These are phyloP conservation scores for Archivesica marissinica DNA, from an alignment of 1,140 invertebrate species.

Conservation along the genomic window DNA sequence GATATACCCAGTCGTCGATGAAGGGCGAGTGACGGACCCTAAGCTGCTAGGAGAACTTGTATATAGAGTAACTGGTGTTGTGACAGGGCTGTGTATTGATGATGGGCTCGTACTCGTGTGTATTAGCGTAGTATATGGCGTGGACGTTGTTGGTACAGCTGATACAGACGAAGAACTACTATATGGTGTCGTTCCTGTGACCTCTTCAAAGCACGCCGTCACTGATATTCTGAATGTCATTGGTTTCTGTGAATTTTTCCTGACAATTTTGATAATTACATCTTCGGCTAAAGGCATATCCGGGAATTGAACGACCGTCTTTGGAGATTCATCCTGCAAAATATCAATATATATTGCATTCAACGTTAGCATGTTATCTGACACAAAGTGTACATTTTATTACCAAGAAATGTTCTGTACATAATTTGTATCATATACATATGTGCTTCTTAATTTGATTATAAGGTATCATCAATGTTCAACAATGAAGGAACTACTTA, in stretches of 20 bases:
- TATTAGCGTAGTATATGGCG: background rate
- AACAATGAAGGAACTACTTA: no score
- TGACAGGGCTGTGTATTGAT: background rate
- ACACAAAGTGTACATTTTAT: no score
- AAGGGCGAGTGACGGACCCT: no score
- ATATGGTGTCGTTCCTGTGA: background rate
- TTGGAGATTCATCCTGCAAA: background rate
- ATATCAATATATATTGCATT: no score
- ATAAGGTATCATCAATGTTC: no score
- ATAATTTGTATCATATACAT: no score
- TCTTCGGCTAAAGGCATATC: constrained; percentile 2
- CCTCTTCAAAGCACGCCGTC: background rate
- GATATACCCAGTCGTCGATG: no score
- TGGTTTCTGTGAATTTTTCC: background rate
- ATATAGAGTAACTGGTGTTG: background rate
- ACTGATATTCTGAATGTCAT: constrained; percentile 8
- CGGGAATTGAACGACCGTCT: background rate
- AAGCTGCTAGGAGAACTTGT: no score
- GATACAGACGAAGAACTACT: background rate
- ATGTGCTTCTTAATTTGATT: no score
- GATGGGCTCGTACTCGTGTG: background rate
- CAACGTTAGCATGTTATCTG: no score
- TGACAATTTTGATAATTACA: constrained; percentile 3
- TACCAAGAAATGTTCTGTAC: no score
- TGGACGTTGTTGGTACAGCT: background rate